These are phyloP conservation scores for Electrona antarctica DNA, from an alignment of 2,113 vertebrate genomes.

Conservation along the genomic window DNA sequence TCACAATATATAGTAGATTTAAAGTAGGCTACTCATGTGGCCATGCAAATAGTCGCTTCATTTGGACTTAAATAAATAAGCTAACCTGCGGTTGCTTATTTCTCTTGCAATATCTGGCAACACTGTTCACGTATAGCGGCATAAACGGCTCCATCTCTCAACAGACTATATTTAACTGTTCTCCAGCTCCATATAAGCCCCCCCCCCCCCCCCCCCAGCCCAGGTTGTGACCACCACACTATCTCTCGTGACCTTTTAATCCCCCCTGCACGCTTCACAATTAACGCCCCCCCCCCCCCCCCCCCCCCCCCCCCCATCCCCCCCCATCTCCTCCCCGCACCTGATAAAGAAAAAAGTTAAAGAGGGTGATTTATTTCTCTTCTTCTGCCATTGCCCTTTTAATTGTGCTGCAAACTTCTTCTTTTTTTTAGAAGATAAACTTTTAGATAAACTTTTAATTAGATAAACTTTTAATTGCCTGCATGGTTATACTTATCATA, in stretches of 20 bases:
- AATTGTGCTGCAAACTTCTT: constrained; percentile 60
- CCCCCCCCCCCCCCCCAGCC: constrained; percentile 18
- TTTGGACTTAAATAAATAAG: too few species aligned
- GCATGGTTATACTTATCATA: constrained; percentile 23
- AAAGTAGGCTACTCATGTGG: too few species aligned
- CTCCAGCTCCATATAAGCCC: neutral
- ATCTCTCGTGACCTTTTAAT: constrained; percentile 71
- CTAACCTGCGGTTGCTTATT: too few species aligned
- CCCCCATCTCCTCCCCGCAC: neutral
- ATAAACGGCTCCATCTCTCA: constrained; percentile 28
- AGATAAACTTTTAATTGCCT: constrained; percentile 69
- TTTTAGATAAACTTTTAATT: too few species aligned
- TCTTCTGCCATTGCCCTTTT: constrained; percentile 27
- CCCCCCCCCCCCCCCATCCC: too few species aligned
- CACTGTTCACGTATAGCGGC: constrained; percentile 3
- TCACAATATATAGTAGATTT: too few species aligned
- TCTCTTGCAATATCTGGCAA: neutral
- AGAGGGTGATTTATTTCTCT: neutral
- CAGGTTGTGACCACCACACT: constrained; percentile 46
- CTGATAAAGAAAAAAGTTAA: constrained; percentile 60
- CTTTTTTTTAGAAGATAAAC: too few species aligned
- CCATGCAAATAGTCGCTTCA: too few species aligned
- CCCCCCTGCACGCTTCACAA: constrained; percentile 54
- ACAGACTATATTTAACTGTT: neutral
- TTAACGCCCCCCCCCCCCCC: constrained; percentile 49